Evolutionary conservation across 2,797 vertebrate genomes (phyloP).

Genomic region (Falco rusticolus): DNA sequence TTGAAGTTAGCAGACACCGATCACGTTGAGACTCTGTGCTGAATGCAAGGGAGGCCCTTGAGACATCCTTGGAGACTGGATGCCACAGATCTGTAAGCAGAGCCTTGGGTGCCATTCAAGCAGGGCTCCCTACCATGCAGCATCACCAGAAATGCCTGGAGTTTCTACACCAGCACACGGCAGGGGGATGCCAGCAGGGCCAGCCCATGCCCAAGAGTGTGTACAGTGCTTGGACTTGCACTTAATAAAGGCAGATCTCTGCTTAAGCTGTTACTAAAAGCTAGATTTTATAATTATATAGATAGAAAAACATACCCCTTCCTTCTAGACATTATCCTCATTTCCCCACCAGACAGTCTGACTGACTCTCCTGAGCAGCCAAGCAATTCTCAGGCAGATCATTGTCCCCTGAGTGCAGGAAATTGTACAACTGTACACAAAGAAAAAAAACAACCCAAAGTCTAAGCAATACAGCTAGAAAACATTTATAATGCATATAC

Average conservation of each 20-base stretch:
- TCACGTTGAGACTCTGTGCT: background rate
- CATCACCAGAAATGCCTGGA: background rate
- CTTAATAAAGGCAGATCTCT: background rate
- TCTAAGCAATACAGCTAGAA: background rate
- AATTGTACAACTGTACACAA: background rate
- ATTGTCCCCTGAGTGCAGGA: background rate
- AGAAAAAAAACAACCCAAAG: background rate
- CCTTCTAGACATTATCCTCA: background rate
- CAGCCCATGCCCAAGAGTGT: background rate
- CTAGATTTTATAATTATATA: background rate
- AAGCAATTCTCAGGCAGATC: constrained; percentile 16
- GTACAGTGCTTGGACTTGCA: background rate
- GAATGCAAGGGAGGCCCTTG: background rate
- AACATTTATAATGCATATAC: constrained; percentile 1
- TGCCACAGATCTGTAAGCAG: background rate
- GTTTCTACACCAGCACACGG: background rate
- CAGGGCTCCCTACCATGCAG: background rate
- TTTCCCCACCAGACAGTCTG: background rate
- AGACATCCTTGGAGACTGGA: background rate
- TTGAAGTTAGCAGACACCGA: background rate
- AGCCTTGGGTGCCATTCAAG: background rate
- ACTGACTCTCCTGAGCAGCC: background rate
- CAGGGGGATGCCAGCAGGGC: background rate
- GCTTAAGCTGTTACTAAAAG: background rate
- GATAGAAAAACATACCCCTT: background rate